phyloP scores from a whole-genome alignment of 2,113 vertebrate genomes.

The Gallinago media region DNA sequence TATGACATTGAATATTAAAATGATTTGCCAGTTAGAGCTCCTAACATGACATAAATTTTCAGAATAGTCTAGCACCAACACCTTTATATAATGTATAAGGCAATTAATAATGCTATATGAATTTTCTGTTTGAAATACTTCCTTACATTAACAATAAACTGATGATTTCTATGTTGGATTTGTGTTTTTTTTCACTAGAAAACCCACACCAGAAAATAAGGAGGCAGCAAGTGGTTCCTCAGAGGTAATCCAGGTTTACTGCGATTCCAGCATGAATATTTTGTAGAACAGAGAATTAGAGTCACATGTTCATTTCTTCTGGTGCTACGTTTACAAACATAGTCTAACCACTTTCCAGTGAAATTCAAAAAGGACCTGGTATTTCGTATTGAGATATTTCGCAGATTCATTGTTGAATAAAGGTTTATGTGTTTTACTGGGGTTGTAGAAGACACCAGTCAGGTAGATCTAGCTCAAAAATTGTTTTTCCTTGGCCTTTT shows the following conservation, averaged over 20 bases:
- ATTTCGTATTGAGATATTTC: background rate
- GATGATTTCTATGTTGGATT: background rate
- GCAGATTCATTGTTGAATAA: background rate
- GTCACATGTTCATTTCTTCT: background rate
- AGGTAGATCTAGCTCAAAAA: background rate
- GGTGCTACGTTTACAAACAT: background rate
- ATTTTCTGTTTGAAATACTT: background rate
- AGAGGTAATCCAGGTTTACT: conserved; percentile 66
- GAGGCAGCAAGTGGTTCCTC: background rate
- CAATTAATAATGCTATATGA: background rate
- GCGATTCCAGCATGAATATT: background rate
- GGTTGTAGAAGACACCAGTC: background rate
- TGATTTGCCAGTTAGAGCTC: background rate
- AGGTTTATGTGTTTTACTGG: background rate
- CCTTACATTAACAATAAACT: background rate
- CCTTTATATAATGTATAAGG: background rate
- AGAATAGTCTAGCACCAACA: background rate
- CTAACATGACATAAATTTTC: background rate
- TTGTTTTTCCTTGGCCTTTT: background rate
- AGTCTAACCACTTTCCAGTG: background rate
- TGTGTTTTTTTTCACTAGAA: conserved; percentile 42
- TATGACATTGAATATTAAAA: background rate
- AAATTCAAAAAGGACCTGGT: background rate
- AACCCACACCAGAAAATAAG: conserved; percentile 55
- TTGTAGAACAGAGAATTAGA: background rate